Evolutionary conservation across 2,888 invertebrate genomes (phyloP).

Genomic region (Drosophila nr. medialis): DNA sequence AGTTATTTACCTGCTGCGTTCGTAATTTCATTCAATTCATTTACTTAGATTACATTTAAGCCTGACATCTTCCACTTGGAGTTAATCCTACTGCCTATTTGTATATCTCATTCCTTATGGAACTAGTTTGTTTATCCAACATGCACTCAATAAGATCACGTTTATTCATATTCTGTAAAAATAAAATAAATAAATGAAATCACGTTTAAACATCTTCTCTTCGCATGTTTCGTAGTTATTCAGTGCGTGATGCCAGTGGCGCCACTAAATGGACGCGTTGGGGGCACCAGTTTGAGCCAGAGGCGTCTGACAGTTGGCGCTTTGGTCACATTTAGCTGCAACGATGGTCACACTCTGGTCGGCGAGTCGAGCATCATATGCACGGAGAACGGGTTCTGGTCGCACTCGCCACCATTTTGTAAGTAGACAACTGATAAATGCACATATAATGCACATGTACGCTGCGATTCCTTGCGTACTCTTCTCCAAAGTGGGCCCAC

Average conservation of each 20-base stretch:
- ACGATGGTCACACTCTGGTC: conserved; percentile 87
- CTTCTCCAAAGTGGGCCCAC: conserved; percentile 69
- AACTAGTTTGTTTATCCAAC: not conserved
- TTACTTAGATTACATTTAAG: not conserved
- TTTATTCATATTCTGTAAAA: not conserved
- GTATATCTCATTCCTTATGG: not conserved
- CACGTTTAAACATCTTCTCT: not conserved
- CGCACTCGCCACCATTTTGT: conserved; percentile 94
- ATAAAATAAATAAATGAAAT: not conserved
- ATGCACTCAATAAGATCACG: not conserved
- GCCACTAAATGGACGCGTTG: conserved; percentile 89
- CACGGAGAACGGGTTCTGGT: conserved; percentile 95
- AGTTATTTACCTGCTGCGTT: not conserved
- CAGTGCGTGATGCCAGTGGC: conserved; percentile 91
- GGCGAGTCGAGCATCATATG: conserved; percentile 94
- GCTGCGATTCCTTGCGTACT: conserved; percentile 59
- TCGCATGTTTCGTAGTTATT: conserved; percentile 87
- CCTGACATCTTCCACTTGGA: not conserved
- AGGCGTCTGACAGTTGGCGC: conserved; percentile 92
- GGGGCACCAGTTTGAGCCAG: conserved; percentile 85
- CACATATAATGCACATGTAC: conserved; percentile 56
- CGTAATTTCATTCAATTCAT: not conserved
- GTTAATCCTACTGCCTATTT: not conserved
- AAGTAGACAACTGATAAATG: conserved; percentile 79
- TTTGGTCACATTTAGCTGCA: conserved; percentile 91